phyloP scores from a whole-genome alignment of 1,140 invertebrate species.

The Eumeta japonica region DNA sequence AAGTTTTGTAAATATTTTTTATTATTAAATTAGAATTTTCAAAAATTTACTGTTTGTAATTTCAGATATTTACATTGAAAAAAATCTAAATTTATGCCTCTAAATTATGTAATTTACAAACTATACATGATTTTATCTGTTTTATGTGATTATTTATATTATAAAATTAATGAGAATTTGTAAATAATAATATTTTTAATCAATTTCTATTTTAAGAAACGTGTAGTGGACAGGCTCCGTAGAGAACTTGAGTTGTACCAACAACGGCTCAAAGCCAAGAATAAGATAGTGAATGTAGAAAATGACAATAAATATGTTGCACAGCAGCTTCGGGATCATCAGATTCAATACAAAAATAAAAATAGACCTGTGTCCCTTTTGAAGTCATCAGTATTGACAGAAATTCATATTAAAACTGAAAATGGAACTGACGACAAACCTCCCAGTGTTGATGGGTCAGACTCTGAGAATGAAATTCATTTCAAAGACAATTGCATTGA shows the following conservation, averaged over 20 bases:
- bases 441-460: conserved; percentile 30
- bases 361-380: conserved; percentile 42
- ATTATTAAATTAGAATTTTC: not conserved
- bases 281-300: conserved; percentile 47
- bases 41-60: too few species aligned
- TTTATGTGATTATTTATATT: too few species aligned
- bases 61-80: too few species aligned
- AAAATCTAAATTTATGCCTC: too few species aligned
- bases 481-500: conserved; percentile 37
- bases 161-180: too few species aligned
- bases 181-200: too few species aligned
- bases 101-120: too few species aligned
- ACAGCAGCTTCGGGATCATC: conserved; percentile 49
- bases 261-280: conserved; percentile 41
- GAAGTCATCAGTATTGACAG: conserved; percentile 51
- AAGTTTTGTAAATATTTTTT: too few species aligned
- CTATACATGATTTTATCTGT: not conserved
- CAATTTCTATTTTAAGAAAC: too few species aligned
- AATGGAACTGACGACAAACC: conserved; percentile 32
- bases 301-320: conserved; percentile 52
- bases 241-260: conserved; percentile 50
- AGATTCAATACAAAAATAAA: conserved; percentile 38
- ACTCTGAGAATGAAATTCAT: conserved; percentile 40
- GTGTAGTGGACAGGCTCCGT: conserved; percentile 45
- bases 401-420: conserved; percentile 49